phyloP scores from a whole-genome alignment of 2,888 invertebrate genomes.

The Ctenicera cuprea region DNA sequence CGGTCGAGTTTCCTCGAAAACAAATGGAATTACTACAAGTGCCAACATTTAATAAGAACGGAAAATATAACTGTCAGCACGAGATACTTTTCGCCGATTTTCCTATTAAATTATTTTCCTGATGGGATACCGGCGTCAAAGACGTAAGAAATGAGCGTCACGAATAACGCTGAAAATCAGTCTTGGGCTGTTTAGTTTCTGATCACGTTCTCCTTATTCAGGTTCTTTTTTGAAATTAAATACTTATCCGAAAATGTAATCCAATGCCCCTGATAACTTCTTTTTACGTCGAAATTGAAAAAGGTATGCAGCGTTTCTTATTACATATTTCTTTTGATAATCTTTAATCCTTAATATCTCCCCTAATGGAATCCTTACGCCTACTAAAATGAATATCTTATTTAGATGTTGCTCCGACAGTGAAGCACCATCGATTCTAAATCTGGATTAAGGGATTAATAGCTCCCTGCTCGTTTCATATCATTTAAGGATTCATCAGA shows the following conservation, averaged over 20 bases:
- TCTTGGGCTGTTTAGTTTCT: neutral
- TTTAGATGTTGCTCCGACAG: neutral
- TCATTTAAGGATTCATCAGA: too few species aligned
- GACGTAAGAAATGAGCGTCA: slow-evolving; percentile 9
- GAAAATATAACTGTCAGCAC: neutral
- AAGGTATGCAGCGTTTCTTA: neutral
- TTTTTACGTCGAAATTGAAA: neutral
- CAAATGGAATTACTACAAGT: slow-evolving; percentile 2
- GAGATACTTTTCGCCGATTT: neutral
- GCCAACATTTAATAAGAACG: slow-evolving; percentile 3
- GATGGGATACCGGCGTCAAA: slow-evolving; percentile 10
- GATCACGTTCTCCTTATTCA: slow-evolving; percentile 3
- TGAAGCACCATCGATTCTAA: neutral
- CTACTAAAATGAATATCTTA: slow-evolving; percentile 6
- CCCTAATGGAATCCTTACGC: neutral
- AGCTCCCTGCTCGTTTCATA: neutral
- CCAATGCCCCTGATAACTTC: neutral
- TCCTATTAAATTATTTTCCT: slow-evolving; percentile 14
- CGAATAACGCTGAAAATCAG: slow-evolving; percentile 6
- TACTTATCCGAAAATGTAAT: neutral
- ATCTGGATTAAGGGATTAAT: neutral
- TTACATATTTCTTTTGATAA: neutral
- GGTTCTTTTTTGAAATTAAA: slow-evolving; percentile 11
- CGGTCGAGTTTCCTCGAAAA: too few species aligned
- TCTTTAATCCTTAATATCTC: slow-evolving; percentile 4